Conservation (phyloP, 1,140 invertebrate species). For the Drosophila saltans region DNA sequence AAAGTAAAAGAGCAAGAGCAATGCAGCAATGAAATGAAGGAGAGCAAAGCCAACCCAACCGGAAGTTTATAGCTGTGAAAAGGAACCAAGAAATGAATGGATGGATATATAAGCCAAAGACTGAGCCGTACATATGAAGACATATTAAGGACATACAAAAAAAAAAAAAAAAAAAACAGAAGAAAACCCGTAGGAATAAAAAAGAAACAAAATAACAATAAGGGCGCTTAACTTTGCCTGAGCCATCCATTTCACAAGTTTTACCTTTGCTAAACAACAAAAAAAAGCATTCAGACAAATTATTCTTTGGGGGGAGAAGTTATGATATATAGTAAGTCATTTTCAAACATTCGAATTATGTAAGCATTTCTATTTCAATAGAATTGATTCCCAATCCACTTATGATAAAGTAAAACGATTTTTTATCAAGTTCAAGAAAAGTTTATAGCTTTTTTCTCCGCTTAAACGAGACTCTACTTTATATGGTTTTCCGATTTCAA, state of each 20-base stretch:
- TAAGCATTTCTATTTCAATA: too few relatives aligned
- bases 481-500: too few relatives aligned
- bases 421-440: too few relatives aligned
- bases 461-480: too few relatives aligned
- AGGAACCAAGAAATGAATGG: conserved; percentile 32
- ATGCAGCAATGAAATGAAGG: conserved; percentile 22
- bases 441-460: too few relatives aligned
- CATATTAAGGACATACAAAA: conserved; percentile 31
- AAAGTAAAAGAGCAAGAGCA: conserved; percentile 73
- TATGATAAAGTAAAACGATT: too few relatives aligned
- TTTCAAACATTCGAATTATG: too few relatives aligned
- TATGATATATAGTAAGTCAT: conserved; percentile 2
- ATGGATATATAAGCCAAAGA: conserved; percentile 36
- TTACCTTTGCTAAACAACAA: background rate
- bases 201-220: conserved; percentile 13
- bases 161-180: conserved; percentile 42
- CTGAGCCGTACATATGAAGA: conserved; percentile 26
- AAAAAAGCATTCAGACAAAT: conserved; percentile 7
- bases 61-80: conserved; percentile 67
- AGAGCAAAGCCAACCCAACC: conserved; percentile 46
- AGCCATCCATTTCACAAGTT: background rate
- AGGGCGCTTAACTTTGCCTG: conserved; percentile 3
- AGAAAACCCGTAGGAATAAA: too few relatives aligned
- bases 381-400: too few relatives aligned
- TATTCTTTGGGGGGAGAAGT: background rate